phyloP scores from a whole-genome alignment of 2,113 vertebrate genomes.

The Capricornis sumatraensis region DNA sequence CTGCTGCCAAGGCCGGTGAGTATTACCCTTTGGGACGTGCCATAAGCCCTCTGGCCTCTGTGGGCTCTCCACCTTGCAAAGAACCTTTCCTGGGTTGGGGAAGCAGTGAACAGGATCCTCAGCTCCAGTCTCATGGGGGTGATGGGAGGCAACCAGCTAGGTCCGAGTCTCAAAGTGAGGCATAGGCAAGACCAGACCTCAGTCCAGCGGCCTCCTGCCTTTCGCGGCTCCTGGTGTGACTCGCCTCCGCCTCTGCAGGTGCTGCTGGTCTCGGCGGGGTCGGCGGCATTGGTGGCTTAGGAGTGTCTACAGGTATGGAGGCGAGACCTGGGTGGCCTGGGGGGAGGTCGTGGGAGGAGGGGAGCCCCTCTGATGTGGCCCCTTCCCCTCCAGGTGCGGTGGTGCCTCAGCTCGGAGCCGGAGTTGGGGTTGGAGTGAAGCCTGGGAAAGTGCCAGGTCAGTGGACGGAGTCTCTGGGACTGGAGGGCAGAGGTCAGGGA shows the following conservation, averaged over 20 bases:
- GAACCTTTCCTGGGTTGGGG: not conserved
- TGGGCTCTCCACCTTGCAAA: not conserved
- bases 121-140: not conserved
- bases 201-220: not conserved
- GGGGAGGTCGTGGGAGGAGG: not conserved
- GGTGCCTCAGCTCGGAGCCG: constrained; percentile 71
- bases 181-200: not conserved
- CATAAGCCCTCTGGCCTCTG: too few species aligned
- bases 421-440: constrained; percentile 75
- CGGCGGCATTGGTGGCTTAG: constrained; percentile 52
- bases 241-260: constrained; percentile 50
- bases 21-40: not conserved
- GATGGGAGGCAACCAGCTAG: not conserved
- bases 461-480: not conserved
- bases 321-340: not conserved
- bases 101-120: not conserved
- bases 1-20: constrained; percentile 83
- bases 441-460: constrained; percentile 85
- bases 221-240: not conserved
- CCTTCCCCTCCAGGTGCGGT: constrained; percentile 66
- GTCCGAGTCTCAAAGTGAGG: not conserved
- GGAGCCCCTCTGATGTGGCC: not conserved
- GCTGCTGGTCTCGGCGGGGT: constrained; percentile 54
- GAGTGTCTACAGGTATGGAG: constrained; percentile 76
- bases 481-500: not conserved